Base-by-base conservation (phyloP, 2,113 vertebrate species). In the Malurus melanocephalus region DNA sequence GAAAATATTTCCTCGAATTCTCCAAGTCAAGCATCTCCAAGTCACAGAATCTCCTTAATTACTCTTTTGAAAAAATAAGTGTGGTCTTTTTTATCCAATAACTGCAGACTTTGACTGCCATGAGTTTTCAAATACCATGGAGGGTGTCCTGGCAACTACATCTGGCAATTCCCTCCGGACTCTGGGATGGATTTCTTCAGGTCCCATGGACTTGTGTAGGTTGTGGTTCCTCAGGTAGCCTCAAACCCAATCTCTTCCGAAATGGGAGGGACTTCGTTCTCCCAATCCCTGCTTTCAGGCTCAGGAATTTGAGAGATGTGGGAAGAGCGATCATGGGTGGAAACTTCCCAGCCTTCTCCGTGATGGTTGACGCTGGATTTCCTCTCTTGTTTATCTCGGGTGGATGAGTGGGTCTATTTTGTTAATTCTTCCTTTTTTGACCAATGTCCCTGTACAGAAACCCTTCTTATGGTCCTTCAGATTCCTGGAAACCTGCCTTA, bases 221-320 rank as follows among this genome's bases (percentile, higher is more conserved):
- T 23, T 42, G 35, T 56, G 42, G 9, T 23, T 75, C 40, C 62
- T 82, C 30, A 53, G 17, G 43, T 32, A 68, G 11, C 10, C 51
- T 79, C 6, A 5, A n/a, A 72, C 10, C 6, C 20, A 13, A 18
- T 6, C 22, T 65, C 13, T 46, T 67, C 30, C 23, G 15, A 16
- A 27, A 19, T 0, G 4, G 13, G 18, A 84, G 3, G 5, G 6
- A 13, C 1, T 42, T 53, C 15, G 20, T 48, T 81, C 7, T 1
- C 11, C 32, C 43, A 53, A 20, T 9, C 33, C 32, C 33, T 60
- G 35, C 28, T 49, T n/a, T 42, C 17, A 77, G 38, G 30, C 32
- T 67, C 43, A 77, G 17, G 16, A 38, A 19, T 22, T 33, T 40
- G 13, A 48, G 46, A 69, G 16, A 17, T 10, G 56, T 26, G 45